Evolutionary conservation across 2,113 vertebrate species (phyloP).

Genomic region (Jaculus jaculus): DNA sequence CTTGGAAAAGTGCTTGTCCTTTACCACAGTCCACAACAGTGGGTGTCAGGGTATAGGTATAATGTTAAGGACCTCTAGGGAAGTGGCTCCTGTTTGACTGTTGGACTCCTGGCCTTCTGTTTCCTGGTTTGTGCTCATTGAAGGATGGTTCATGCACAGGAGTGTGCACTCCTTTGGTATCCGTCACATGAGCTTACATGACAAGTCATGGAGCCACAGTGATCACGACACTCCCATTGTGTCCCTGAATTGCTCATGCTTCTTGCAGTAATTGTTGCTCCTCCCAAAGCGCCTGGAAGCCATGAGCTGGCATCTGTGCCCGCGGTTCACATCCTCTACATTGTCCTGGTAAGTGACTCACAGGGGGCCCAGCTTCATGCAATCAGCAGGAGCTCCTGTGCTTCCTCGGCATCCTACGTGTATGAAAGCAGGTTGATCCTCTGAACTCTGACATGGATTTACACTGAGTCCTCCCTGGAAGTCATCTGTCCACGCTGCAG

Average conservation of each 20-base stretch:
- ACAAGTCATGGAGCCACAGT: neutral
- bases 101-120: neutral
- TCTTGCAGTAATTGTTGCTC: neutral
- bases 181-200: neutral
- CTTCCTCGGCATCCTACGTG: too few relatives aligned
- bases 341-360: neutral
- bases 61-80: fast-evolving
- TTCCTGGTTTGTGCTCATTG: neutral
- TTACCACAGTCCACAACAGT: neutral
- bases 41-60: fast-evolving
- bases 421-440: too few relatives aligned
- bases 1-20: neutral
- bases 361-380: neutral
- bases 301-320: neutral
- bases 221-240: neutral
- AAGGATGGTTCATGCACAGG: neutral
- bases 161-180: too few relatives aligned
- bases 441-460: too few relatives aligned
- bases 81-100: too few relatives aligned
- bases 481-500: neutral
- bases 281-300: neutral
- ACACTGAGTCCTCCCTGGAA: fast-evolving
- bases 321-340: neutral
- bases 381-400: neutral
- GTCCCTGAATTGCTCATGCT: neutral